A percentile compares a stretch with the other conserved stretches of the same genome.
These are phyloP conservation scores for Lates japonicus DNA, from an alignment of 2,797 vertebrate genomes.

Conservation along the genomic window DNA sequence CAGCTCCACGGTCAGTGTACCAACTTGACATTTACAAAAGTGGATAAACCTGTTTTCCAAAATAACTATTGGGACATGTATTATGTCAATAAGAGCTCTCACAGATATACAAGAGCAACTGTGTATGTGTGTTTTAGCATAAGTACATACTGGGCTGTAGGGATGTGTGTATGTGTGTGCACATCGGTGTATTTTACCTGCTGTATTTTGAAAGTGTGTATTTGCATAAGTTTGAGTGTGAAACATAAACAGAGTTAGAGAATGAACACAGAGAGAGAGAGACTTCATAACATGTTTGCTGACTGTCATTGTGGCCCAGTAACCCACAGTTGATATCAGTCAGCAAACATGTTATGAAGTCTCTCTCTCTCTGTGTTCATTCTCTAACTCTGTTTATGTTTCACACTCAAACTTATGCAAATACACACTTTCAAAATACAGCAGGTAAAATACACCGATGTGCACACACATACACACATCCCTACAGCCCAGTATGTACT, in stretches of 20 bases:
- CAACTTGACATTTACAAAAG: too few relatives aligned
- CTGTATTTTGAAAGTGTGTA: not conserved
- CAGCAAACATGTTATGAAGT: conserved; percentile 23
- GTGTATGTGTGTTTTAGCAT: too few relatives aligned
- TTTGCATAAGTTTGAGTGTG: not conserved
- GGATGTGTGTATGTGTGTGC: not conserved
- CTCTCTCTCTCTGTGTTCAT: not conserved
- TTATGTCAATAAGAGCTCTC: too few relatives aligned
- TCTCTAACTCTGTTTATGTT: not conserved
- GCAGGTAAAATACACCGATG: not conserved
- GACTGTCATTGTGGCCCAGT: conserved; percentile 8
- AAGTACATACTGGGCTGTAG: too few relatives aligned
- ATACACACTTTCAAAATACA: not conserved
- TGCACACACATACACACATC: not conserved
- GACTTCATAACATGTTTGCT: conserved; percentile 30
- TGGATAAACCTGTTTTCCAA: too few relatives aligned
- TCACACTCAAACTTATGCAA: not conserved
- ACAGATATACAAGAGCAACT: too few relatives aligned
- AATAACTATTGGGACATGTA: too few relatives aligned
- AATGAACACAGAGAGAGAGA: not conserved
- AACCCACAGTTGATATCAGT: conserved; percentile 39
- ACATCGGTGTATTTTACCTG: not conserved
- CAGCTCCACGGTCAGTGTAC: not conserved
- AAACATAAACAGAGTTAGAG: not conserved
- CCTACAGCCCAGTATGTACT: too few relatives aligned